A percentile compares a stretch with the other conserved stretches of the same genome.
Evolutionary conservation across 2,797 vertebrate genomes (phyloP).

Genomic region (Sparidentex hasta): DNA sequence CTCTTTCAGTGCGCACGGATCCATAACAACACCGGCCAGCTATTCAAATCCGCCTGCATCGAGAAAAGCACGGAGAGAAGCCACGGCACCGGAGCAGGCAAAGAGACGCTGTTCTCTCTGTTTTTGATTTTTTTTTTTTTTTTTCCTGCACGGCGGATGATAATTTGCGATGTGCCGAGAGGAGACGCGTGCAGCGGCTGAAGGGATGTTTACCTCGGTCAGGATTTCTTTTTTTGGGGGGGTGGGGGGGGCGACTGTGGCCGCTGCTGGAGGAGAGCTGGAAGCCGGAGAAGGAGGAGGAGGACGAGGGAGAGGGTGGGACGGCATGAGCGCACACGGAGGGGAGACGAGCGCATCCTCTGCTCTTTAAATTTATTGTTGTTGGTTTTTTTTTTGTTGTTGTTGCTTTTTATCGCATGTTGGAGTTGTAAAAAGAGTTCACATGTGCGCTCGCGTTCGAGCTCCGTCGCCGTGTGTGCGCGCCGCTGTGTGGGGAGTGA

Average conservation of each 20-base stretch:
- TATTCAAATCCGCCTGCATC: conserved; percentile 95
- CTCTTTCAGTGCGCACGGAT: conserved; percentile 92
- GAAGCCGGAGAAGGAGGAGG: conserved; percentile 52
- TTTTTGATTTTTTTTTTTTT: conserved; percentile 51
- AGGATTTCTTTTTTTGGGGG: conserved; percentile 53
- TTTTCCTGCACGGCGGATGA: conserved; percentile 78
- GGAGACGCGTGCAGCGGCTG: conserved; percentile 70
- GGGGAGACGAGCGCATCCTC: conserved; percentile 37
- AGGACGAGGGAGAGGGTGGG: conserved; percentile 51
- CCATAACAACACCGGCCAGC: conserved; percentile 93
- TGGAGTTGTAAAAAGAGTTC: conserved; percentile 65
- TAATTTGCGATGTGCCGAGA: conserved; percentile 79
- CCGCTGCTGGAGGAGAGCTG: conserved; percentile 75
- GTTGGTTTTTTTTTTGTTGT: too few species aligned
- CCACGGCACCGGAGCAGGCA: conserved; percentile 72
- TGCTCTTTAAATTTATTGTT: neutral
- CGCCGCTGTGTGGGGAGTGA: conserved; percentile 38
- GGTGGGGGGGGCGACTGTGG: conserved; percentile 70
- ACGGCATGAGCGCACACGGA: conserved; percentile 21
- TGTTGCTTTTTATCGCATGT: conserved; percentile 13
- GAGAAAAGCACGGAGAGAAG: conserved; percentile 88
- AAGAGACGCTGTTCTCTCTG: conserved; percentile 57
- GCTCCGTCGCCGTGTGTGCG: conserved; percentile 22
- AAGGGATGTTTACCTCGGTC: conserved; percentile 83
- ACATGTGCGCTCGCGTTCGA: conserved; percentile 31